Conservation (phyloP, 2,113 vertebrate genomes). For the Diadophis punctatus region DNA sequence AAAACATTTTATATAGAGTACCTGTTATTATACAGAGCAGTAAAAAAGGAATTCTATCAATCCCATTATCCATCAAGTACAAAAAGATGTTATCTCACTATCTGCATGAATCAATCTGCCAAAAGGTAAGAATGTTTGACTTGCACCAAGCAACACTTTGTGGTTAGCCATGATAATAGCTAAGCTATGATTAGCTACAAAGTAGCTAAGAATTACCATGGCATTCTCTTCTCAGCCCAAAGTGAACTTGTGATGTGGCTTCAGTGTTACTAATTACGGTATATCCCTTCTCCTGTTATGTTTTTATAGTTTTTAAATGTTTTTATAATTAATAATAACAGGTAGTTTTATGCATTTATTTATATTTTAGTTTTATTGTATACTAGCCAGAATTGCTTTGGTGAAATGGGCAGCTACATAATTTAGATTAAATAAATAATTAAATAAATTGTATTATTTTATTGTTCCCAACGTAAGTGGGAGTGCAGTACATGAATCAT, state of each 20-base stretch:
- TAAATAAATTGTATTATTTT: not conserved
- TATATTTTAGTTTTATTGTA: not conserved
- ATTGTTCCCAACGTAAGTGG: not conserved
- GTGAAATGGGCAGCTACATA: not conserved
- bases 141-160: not conserved
- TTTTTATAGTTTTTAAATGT: not conserved
- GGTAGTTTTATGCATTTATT: not conserved
- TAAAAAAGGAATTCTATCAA: not conserved
- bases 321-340: not conserved
- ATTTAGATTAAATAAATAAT: not conserved
- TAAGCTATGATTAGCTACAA: not conserved
- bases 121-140: not conserved
- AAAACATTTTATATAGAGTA: not conserved
- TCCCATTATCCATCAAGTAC: not conserved
- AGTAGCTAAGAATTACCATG: not conserved
- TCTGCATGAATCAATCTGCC: not conserved
- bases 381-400: not conserved
- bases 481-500: not conserved
- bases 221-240: not conserved
- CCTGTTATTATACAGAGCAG: not conserved
- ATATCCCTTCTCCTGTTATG: not conserved
- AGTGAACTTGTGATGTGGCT: not conserved
- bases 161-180: not conserved
- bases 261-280: not conserved
- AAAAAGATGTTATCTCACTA: not conserved